Base-by-base conservation (phyloP, 2,113 vertebrate species). In the Okapia johnstoni region DNA sequence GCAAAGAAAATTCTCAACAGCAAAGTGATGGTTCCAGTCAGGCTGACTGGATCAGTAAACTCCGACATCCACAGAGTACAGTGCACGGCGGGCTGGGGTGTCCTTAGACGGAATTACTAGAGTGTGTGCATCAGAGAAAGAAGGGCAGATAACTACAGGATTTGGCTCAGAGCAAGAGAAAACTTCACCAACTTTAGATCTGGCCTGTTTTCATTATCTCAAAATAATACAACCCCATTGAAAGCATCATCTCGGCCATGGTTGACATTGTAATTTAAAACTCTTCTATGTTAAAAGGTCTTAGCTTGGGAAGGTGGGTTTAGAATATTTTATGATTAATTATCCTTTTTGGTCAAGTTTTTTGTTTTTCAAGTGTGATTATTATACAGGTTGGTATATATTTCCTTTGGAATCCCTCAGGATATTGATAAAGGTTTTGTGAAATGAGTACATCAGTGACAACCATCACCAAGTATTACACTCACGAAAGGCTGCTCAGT, bases 391-490 rank as follows among this genome's bases (percentile, higher is more conserved):
- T 33, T 5, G 40, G 36, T 0, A n/a, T 3, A 2, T 6, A 19
- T 66, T 70, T 55, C n/a, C 70, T 89, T 46, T 2, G 48, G 50
- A 52, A 26, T 19, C 2, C 25, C 1, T 55, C 23, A 10, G n/a
- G n/a, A 21, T 43, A 6, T 26, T 86, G 52, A 26, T 30, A 30
- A 21, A 81, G 50, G 50, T 8, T 57, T 61, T 48, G 4, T 4
- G 30, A 52, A 14, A 9, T 30, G 26, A 30, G 25, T 11, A 54
- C 14, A 21, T 14, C 1, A 1, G 26, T 5, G 21, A 7, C 25
- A 28, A 2, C 3, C 50, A 26, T 5, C 15, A 28, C 63, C 36
- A 14, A 12, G n/a, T 2, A 55, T 7, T 2, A 17, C 0, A 2
- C 3, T 25, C 6, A 11, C 6, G 48, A 6, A 36, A 85, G 9